These are phyloP conservation scores for Branchellion lobata DNA, from an alignment of 2,888 invertebrate genomes.

Conservation along the genomic window DNA sequence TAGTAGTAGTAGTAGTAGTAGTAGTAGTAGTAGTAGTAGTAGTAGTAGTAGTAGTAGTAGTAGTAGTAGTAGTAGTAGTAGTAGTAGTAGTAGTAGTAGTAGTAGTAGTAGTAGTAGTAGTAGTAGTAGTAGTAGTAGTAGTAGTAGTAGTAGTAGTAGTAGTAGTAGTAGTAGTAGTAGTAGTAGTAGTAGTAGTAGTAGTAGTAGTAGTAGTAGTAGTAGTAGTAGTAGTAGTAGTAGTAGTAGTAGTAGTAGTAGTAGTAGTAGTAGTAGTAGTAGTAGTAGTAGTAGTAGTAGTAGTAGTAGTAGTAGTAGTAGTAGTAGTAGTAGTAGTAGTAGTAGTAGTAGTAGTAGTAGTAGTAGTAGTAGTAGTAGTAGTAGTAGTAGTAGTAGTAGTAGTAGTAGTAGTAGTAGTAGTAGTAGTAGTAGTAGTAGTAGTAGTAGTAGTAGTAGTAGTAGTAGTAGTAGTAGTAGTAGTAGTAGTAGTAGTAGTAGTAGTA, in stretches of 20 bases:
- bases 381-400: neutral
- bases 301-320: slow-evolving; percentile 24
- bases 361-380: slow-evolving; percentile 24
- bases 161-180: slow-evolving; percentile 23
- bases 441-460: slow-evolving; percentile 29
- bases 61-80: slow-evolving; percentile 29
- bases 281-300: slow-evolving; percentile 29
- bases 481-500: slow-evolving; percentile 27
- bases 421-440: slow-evolving; percentile 26
- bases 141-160: slow-evolving; percentile 27
- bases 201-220: slow-evolving; percentile 2
- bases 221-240: neutral
- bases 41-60: slow-evolving; percentile 29
- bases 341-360: slow-evolving; percentile 23
- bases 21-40: slow-evolving; percentile 26
- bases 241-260: slow-evolving; percentile 26
- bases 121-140: slow-evolving; percentile 24
- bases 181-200: slow-evolving; percentile 27
- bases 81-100: slow-evolving; percentile 26
- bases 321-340: slow-evolving; percentile 27
- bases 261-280: slow-evolving; percentile 29
- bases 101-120: slow-evolving; percentile 29
- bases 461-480: slow-evolving; percentile 26
- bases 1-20: slow-evolving; percentile 23
- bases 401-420: neutral